phyloP scores from a whole-genome alignment of 2,113 vertebrate genomes.

The Uria lomvia region DNA sequence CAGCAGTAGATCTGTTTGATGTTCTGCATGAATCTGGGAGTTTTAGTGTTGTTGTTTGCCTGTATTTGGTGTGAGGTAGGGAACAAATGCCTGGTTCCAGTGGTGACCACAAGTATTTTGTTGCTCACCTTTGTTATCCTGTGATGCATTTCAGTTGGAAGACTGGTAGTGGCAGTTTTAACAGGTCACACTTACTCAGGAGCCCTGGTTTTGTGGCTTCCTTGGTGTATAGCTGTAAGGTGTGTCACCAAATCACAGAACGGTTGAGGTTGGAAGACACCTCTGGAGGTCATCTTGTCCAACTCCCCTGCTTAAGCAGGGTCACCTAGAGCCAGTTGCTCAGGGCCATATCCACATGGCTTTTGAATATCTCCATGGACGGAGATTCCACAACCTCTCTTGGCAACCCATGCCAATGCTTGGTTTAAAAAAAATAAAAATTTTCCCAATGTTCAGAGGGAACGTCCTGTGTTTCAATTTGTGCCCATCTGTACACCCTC shows the following conservation, averaged over 20 bases:
- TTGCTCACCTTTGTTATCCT: background rate
- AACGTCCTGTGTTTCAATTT: background rate
- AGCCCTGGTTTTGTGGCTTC: background rate
- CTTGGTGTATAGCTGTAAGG: background rate
- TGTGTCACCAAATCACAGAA: background rate
- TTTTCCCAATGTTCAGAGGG: background rate
- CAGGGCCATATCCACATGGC: background rate
- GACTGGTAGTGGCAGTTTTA: background rate
- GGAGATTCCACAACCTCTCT: background rate
- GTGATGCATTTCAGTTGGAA: background rate
- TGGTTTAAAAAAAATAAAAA: background rate
- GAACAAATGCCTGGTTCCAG: background rate
- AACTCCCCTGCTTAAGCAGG: background rate
- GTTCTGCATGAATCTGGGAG: background rate
- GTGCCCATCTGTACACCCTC: accelerated
- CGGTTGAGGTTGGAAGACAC: background rate
- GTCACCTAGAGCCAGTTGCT: background rate
- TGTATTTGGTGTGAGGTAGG: background rate
- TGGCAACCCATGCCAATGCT: too few relatives aligned
- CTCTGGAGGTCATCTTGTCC: background rate
- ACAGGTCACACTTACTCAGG: background rate
- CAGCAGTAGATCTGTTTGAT: background rate
- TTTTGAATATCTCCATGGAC: background rate
- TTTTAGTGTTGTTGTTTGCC: background rate
- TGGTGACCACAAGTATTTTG: background rate